Evolutionary conservation across 1,140 invertebrate species (phyloP), one percentile per base, ranked within the genome.

Genomic region (Drosophila guanche): DNA sequence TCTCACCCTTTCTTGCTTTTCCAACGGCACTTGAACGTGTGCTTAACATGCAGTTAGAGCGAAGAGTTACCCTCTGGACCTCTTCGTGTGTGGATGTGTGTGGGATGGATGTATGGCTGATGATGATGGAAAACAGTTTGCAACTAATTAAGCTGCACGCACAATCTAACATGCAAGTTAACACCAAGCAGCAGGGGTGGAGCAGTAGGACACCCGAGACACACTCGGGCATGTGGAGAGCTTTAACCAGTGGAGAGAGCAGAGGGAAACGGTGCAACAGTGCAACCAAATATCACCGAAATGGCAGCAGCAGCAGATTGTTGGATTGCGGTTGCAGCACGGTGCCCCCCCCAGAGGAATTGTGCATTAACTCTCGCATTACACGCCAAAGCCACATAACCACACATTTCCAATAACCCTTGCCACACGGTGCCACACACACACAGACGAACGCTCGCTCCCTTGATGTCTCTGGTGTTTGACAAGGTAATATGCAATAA

Each of bases 91-190:
- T 52, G 4, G 8, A 10, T 25, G 7, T 45, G 16, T 48, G 40
- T 16, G 25, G 23, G 20, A n/a, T 40, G 29, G 45, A 12, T 56
- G 23, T 10, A 37, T 29, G 51, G 37, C 33, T 47, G 65, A 67
- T 57, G 73, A 76, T 85, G 81, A 85, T 85, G 81, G 67, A 88
- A 74, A 86, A 86, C 83, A 88, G 83, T 86, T 86, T 88, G 83
- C 83, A 86, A 86, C 83, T 86, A 86, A 86, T 86, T 86, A 86
- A 86, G 83, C 75, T 89, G 83, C 83, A 86, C 83, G 83, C 83
- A 86, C 83, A 88, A 86, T 86, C 78, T 86, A 86, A 76, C 81
- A 86, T 86, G 81, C 81, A 88, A 86, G 70, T 79, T 86, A 89
- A 83, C 83, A 88, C 83, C 78, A 53, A 33, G 33, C 47, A 37